Conservation (phyloP, 2,888 invertebrate genomes). For the Drosophila merina region DNA sequence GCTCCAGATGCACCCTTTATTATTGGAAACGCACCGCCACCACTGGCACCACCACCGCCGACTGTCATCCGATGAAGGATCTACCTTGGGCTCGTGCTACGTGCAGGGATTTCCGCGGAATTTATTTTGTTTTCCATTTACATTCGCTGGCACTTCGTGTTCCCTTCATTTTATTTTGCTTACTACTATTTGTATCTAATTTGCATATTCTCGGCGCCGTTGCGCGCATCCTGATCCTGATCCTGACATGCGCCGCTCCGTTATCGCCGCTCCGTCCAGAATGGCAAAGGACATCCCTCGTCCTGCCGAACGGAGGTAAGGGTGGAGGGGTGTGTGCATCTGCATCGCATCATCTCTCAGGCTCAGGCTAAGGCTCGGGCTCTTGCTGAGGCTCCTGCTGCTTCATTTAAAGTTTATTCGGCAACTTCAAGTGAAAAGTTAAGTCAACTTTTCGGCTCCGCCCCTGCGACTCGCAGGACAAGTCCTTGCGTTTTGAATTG, state of each 20-base stretch:
- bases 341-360: slow-evolving; percentile 59
- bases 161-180: slow-evolving; percentile 27
- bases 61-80: slow-evolving; percentile 17
- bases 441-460: slow-evolving; percentile 63
- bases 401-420: slow-evolving; percentile 72
- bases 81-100: slow-evolving; percentile 63
- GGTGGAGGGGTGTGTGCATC: slow-evolving; percentile 68
- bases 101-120: slow-evolving; percentile 70
- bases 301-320: slow-evolving; percentile 68
- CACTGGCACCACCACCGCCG: background rate
- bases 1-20: slow-evolving; percentile 58
- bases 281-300: slow-evolving; percentile 51
- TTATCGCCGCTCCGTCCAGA: slow-evolving; percentile 33
- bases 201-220: slow-evolving; percentile 76
- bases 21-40: slow-evolving; percentile 29
- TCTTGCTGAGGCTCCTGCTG: slow-evolving; percentile 13
- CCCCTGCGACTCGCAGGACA: slow-evolving; percentile 10
- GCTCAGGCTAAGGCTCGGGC: background rate
- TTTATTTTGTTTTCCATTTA: slow-evolving; percentile 70
- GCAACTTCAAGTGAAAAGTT: slow-evolving; percentile 77
- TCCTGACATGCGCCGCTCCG: slow-evolving; percentile 64
- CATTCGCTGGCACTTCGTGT: slow-evolving; percentile 53
- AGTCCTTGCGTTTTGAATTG: slow-evolving; percentile 8
- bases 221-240: slow-evolving; percentile 55
- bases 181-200: slow-evolving; percentile 79